A percentile compares a stretch with the other conserved stretches of the same genome.
These are phyloP conservation scores for Polia nebulosa DNA, from an alignment of 2,888 invertebrate genomes.

Conservation along the genomic window DNA sequence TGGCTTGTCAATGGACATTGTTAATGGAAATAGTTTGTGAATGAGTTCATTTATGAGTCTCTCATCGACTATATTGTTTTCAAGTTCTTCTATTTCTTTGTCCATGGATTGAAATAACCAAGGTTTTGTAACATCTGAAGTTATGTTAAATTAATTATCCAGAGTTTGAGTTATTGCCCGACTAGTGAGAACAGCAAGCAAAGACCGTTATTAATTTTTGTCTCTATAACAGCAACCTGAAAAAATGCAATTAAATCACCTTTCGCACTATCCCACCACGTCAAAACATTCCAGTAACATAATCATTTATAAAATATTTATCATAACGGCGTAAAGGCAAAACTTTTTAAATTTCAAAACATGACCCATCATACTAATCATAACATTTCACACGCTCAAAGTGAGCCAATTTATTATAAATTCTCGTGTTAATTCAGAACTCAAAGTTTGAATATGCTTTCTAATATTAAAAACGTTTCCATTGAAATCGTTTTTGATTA, in stretches of 20 bases:
- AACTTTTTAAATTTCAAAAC: slow-evolving; percentile 50
- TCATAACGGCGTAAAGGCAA: slow-evolving; percentile 12
- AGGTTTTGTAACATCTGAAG: not conserved
- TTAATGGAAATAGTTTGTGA: slow-evolving; percentile 6
- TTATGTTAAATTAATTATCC: not conserved
- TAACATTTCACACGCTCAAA: slow-evolving; percentile 61
- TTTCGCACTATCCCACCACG: not conserved
- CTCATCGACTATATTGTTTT: too few species aligned
- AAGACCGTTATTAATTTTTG: not conserved
- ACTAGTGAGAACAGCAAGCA: not conserved
- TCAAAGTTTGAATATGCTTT: slow-evolving; percentile 33
- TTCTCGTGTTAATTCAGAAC: slow-evolving; percentile 36
- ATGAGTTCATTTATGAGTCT: not conserved
- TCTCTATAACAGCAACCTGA: not conserved
- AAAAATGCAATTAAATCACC: slow-evolving; percentile 11
- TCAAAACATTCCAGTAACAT: slow-evolving; percentile 15
- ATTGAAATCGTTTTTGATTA: slow-evolving; percentile 34
- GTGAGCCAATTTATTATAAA: slow-evolving; percentile 45
- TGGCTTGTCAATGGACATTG: slow-evolving; percentile 20
- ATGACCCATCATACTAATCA: slow-evolving; percentile 52
- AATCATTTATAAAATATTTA: slow-evolving; percentile 40
- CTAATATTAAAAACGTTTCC: slow-evolving; percentile 28
- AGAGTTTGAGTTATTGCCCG: not conserved
- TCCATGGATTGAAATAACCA: too few species aligned
- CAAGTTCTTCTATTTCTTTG: not conserved